phyloP scores from a whole-genome alignment of 2,888 invertebrate genomes.

The Junonia oenone region DNA sequence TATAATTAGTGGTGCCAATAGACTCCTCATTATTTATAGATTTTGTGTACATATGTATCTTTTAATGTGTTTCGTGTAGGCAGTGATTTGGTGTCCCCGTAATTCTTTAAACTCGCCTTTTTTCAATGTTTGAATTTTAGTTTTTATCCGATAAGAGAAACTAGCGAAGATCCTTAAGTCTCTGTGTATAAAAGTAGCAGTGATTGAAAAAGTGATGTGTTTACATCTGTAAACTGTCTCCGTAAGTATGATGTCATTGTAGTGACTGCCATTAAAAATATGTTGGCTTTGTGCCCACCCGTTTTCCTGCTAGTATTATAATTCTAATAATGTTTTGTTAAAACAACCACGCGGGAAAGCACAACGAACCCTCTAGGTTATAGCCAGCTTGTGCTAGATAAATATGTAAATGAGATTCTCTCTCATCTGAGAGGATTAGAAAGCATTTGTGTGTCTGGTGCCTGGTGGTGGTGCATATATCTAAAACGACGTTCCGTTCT shows the following conservation, averaged over 20 bases:
- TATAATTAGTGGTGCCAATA: slow-evolving; percentile 43
- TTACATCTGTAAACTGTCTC: slow-evolving; percentile 70
- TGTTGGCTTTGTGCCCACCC: slow-evolving; percentile 78
- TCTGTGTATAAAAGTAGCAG: slow-evolving; percentile 42
- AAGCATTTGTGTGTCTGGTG: slow-evolving; percentile 21
- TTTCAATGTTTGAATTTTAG: slow-evolving; percentile 35
- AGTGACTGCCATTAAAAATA: slow-evolving; percentile 67
- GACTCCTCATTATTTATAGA: slow-evolving; percentile 35
- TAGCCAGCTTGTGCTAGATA: slow-evolving; percentile 49
- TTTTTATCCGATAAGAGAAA: slow-evolving; percentile 17
- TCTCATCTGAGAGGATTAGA: slow-evolving; percentile 33
- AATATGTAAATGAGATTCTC: slow-evolving; percentile 47
- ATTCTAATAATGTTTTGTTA: slow-evolving; percentile 55
- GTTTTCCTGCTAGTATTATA: slow-evolving; percentile 65
- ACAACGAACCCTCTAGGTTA: slow-evolving; percentile 62
- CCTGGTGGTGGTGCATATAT: slow-evolving; percentile 18
- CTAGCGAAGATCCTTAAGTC: slow-evolving; percentile 22
- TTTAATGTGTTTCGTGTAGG: slow-evolving; percentile 60
- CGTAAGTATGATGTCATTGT: slow-evolving; percentile 78
- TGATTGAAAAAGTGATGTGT: slow-evolving; percentile 65
- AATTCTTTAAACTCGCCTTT: slow-evolving; percentile 49
- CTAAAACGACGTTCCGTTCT: background rate
- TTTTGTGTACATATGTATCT: slow-evolving; percentile 38
- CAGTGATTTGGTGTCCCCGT: slow-evolving; percentile 62
- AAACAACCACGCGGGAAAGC: slow-evolving; percentile 61